Evolutionary conservation across 2,113 vertebrate genomes (phyloP).

Genomic region (Gnathonemus longibarbis): DNA sequence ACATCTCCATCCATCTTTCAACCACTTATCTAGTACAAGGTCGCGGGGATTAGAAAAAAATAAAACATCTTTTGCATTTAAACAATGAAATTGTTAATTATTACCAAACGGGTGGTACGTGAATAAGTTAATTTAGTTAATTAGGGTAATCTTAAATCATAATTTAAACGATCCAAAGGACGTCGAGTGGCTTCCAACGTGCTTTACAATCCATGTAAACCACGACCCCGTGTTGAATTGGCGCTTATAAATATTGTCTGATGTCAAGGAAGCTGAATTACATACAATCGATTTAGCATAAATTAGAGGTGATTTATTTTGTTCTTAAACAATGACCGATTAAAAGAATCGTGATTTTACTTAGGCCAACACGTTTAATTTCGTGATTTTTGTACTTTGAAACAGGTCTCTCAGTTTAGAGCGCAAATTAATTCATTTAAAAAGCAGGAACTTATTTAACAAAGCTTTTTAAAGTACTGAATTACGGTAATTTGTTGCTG

Average conservation of each 20-base stretch:
- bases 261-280: slow-evolving; percentile 13
- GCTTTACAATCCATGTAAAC: slow-evolving; percentile 18
- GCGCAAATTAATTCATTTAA: slow-evolving; percentile 13
- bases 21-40: not conserved
- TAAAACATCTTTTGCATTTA: not conserved
- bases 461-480: slow-evolving; percentile 28
- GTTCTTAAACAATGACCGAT: slow-evolving; percentile 11
- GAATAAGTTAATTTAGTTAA: slow-evolving; percentile 2
- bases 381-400: not conserved
- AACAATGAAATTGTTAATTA: slow-evolving; percentile 3
- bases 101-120: not conserved
- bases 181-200: not conserved
- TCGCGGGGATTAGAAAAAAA: not conserved
- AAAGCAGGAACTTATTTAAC: slow-evolving; percentile 24
- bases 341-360: slow-evolving; percentile 1
- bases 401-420: not conserved
- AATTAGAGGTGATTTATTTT: slow-evolving; percentile 21
- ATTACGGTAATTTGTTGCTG: slow-evolving; percentile 35
- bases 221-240: slow-evolving; percentile 20
- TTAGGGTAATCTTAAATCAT: not conserved
- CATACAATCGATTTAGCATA: slow-evolving; percentile 24
- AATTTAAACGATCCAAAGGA: slow-evolving; percentile 2
- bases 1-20: not conserved
- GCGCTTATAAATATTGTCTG: slow-evolving; percentile 15
- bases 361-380: slow-evolving; percentile 14